phyloP scores from a whole-genome alignment of 1,140 invertebrate species.

The Portunus trituberculatus region DNA sequence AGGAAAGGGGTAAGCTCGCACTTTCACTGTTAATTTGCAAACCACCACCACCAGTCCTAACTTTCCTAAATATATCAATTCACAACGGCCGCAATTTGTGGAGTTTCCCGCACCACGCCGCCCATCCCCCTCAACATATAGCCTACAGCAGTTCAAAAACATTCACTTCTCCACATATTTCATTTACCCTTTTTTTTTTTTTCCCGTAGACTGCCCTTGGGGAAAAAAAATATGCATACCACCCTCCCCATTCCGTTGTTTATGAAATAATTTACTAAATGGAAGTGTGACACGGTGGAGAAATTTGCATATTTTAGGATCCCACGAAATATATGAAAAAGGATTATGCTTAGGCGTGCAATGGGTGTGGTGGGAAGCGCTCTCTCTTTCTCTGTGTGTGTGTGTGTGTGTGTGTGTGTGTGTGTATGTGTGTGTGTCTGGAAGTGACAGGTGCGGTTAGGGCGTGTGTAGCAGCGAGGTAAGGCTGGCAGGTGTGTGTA shows the following conservation, averaged over 20 bases:
- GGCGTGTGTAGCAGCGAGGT: too few relatives aligned
- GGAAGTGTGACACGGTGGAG: neutral
- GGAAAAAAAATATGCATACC: neutral
- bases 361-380: neutral
- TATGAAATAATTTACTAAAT: neutral
- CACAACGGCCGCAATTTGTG: neutral
- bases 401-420: constrained; percentile 2
- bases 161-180: neutral
- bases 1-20: neutral
- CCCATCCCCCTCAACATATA: neutral
- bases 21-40: constrained; percentile 8
- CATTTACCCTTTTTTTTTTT: neutral
- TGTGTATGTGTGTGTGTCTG: neutral
- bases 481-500: neutral
- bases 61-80: constrained; percentile 7
- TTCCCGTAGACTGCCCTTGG: neutral
- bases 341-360: too few relatives aligned
- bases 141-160: neutral
- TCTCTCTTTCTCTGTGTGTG: neutral
- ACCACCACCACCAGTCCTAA: neutral
- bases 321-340: too few relatives aligned
- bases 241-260: neutral
- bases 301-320: neutral
- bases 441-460: too few relatives aligned
- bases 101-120: neutral